These are phyloP conservation scores for Peromyscus aztecus DNA, from an alignment of 2,797 vertebrate species.

Conservation along the genomic window DNA sequence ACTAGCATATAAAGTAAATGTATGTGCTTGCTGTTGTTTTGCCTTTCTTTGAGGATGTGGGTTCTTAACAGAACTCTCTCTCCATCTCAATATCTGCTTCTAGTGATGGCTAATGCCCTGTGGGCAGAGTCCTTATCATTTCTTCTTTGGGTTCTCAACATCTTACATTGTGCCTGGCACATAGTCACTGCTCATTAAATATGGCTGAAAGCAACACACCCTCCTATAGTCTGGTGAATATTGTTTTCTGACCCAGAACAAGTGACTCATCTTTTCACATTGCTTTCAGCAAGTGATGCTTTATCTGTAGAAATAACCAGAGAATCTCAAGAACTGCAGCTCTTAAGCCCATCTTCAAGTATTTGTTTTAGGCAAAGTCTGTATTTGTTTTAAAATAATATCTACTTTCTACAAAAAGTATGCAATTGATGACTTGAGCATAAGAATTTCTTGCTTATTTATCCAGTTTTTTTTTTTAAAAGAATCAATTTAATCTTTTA, in stretches of 20 bases:
- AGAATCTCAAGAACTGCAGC: slow-evolving; percentile 73
- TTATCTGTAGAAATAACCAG: slow-evolving; percentile 59
- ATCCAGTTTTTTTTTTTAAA: neutral
- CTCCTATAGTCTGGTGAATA: slow-evolving; percentile 50
- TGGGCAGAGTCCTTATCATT: slow-evolving; percentile 61
- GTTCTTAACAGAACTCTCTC: slow-evolving; percentile 80
- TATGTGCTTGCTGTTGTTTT: slow-evolving; percentile 84
- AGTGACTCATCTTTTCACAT: slow-evolving; percentile 68
- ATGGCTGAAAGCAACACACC: neutral
- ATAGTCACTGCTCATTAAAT: slow-evolving; percentile 6
- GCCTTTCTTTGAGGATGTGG: slow-evolving; percentile 81
- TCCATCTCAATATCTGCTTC: slow-evolving; percentile 81
- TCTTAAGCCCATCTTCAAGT: slow-evolving; percentile 59
- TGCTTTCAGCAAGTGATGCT: slow-evolving; percentile 28
- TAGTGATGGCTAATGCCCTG: slow-evolving; percentile 75
- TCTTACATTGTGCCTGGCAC: slow-evolving; percentile 34
- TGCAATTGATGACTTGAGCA: slow-evolving; percentile 41
- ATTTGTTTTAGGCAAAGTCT: slow-evolving; percentile 57
- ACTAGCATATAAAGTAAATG: slow-evolving; percentile 82
- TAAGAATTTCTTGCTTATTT: slow-evolving; percentile 49
- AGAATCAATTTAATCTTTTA: neutral
- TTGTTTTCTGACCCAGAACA: slow-evolving; percentile 58
- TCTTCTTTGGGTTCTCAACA: slow-evolving; percentile 53
- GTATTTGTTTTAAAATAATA: slow-evolving; percentile 62
- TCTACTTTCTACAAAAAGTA: neutral